Evolutionary conservation across 2,888 invertebrate species (phyloP).

Genomic region (Hecatera dysodea): DNA sequence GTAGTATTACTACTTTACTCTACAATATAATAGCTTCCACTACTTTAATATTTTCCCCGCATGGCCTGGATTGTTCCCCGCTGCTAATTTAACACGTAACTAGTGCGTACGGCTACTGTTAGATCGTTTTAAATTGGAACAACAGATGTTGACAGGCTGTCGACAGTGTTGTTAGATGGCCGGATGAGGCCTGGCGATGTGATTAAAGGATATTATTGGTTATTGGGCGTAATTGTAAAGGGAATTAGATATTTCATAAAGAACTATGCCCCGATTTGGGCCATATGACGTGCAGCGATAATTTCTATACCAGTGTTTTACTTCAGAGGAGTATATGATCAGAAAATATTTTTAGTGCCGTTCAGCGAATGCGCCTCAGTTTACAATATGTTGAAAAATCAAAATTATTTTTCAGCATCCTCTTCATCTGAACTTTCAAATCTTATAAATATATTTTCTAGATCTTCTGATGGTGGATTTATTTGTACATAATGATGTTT

Average conservation of each 20-base stretch:
- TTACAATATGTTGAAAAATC: too few species aligned
- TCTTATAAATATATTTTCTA: too few species aligned
- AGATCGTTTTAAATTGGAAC: slow-evolving; percentile 84
- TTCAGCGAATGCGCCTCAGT: too few species aligned
- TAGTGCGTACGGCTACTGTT: slow-evolving; percentile 68
- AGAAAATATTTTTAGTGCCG: too few species aligned
- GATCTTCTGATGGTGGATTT: too few species aligned
- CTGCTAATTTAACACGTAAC: slow-evolving; percentile 60
- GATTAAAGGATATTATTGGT: slow-evolving; percentile 80
- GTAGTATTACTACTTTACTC: slow-evolving; percentile 22
- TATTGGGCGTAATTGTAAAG: slow-evolving; percentile 71
- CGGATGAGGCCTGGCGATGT: slow-evolving; percentile 81
- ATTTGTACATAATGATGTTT: too few species aligned
- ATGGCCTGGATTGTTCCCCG: slow-evolving; percentile 55
- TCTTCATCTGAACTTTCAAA: too few species aligned
- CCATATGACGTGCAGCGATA: too few species aligned
- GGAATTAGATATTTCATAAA: slow-evolving; percentile 6
- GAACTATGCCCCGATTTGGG: too few species aligned
- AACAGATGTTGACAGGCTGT: slow-evolving; percentile 87
- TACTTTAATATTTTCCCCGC: slow-evolving; percentile 43
- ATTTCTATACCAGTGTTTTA: too few species aligned
- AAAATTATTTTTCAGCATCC: too few species aligned
- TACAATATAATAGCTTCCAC: slow-evolving; percentile 26
- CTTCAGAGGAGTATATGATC: too few species aligned
- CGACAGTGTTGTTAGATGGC: slow-evolving; percentile 81